Base-by-base conservation (phyloP, 2,113 vertebrate genomes). In the Lepus americanus region DNA sequence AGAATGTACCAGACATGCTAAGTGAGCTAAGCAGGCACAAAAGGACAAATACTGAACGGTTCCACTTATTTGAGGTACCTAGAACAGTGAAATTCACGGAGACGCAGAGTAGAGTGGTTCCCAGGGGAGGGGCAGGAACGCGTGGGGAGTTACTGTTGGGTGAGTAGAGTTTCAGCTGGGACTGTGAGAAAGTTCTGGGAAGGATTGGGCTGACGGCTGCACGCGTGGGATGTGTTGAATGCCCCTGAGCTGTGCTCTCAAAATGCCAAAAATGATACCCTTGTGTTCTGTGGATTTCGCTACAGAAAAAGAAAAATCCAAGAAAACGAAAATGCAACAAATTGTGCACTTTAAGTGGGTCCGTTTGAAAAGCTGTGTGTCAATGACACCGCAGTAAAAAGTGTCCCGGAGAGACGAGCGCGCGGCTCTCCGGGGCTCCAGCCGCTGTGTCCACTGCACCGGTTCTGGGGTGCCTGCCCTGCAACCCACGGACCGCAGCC, bases 111-210 rank as follows among this genome's bases (percentile, higher is more conserved):
- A n/a, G 59, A 22, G 51, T 63, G 67, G 10, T 6, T 29, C 13
- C 5, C 2, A 7, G 27, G 78, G 9, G 1, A 6, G 31, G 31
- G 61, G 27, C 6, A 1, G 16, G n/a, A 9, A 8, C 10, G 6
- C 20, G 8, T 11, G 16, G 44, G 25, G 9, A 59, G 74, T 64
- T n/a, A 12, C 0, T 29, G 23, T 23, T 51, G 55, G 33, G 29
- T 29, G 36, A 4, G 27, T 10, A 14, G 72, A 49, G 39, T 72
- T 87, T 55, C 69, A 59, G 1, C 70, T 16, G 33, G 51, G 44
- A 27, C 51, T 27, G 76, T 49, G n/a, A 23, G 29, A 92, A 53
- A 31, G 22, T 17, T 70, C 72, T 27, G 64, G 70, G 78, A 53
- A n/a, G 31, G 39, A 63, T 19, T 74, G 13, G 25, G 49, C 5